These are phyloP conservation scores for Clytia hemisphaerica DNA, from an alignment of 30 jellyfish, hydroid and myxozoan species.

Conservation along the genomic window DNA sequence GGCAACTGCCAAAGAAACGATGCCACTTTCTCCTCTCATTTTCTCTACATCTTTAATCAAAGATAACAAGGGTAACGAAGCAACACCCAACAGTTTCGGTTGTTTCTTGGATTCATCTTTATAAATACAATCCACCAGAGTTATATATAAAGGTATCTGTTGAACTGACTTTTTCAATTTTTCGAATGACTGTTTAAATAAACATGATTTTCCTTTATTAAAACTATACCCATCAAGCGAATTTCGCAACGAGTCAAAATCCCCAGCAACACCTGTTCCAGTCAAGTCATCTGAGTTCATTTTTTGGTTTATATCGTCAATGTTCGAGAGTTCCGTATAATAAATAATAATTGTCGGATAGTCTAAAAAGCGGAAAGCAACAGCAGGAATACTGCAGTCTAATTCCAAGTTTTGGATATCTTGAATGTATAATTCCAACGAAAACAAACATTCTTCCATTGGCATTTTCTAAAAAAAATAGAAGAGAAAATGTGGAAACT, in stretches of 20 bases:
- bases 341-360: conserved; percentile 11
- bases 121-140: not conserved
- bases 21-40: no score
- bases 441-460: conserved; percentile 6
- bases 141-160: conserved; percentile 3
- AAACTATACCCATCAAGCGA: not conserved
- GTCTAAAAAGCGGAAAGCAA: conserved; percentile 13
- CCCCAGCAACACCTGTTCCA: not conserved
- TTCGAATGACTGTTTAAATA: conserved; percentile 4
- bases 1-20: conserved; percentile 12
- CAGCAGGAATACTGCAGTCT: conserved; percentile 6
- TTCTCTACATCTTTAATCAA: no score
- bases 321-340: not conserved
- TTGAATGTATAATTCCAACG: conserved; percentile 1
- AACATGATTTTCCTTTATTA: conserved; percentile 7
- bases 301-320: not conserved
- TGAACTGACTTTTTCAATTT: not conserved
- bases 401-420: not conserved
- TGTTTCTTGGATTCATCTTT: not conserved
- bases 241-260: not conserved
- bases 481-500: not conserved
- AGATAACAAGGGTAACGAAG: no score
- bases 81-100: not conserved
- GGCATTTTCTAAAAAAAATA: conserved; percentile 7
- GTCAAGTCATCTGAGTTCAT: not conserved